A percentile compares a stretch with the other conserved stretches of the same genome.
These are phyloP conservation scores for Elysia crispata DNA, from an alignment of 2,888 invertebrate species.

Conservation along the genomic window DNA sequence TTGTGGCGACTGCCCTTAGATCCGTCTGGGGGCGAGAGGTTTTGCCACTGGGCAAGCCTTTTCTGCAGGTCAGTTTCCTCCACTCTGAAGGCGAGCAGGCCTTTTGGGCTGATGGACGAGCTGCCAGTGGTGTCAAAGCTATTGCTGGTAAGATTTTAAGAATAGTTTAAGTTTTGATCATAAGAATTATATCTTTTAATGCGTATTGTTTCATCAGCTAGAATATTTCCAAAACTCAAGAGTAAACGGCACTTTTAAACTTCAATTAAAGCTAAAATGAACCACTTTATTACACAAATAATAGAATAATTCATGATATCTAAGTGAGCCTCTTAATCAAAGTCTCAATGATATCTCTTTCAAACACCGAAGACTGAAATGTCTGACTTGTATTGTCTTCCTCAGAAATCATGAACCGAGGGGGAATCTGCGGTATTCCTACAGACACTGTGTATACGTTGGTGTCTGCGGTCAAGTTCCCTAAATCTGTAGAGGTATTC, in stretches of 20 bases:
- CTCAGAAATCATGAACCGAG: constrained; percentile 61
- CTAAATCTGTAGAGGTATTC: constrained; percentile 59
- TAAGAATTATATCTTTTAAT: too few relatives aligned
- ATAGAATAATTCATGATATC: too few relatives aligned
- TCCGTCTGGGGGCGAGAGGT: constrained; percentile 55
- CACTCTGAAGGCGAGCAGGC: constrained; percentile 56
- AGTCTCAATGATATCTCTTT: too few relatives aligned
- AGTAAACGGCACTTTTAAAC: too few relatives aligned
- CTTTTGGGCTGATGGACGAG: constrained; percentile 58
- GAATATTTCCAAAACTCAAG: too few relatives aligned
- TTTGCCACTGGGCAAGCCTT: constrained; percentile 58
- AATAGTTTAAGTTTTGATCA: background rate
- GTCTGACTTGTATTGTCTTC: background rate
- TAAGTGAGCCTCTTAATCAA: too few relatives aligned
- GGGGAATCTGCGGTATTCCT: constrained; percentile 63
- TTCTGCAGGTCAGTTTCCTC: constrained; percentile 61
- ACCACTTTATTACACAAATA: too few relatives aligned
- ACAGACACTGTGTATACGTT: constrained; percentile 63
- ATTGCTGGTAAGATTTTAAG: constrained; percentile 64
- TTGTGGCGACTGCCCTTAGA: constrained; percentile 54
- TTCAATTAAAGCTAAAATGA: too few relatives aligned
- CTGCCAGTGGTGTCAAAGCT: constrained; percentile 59
- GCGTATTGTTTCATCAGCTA: too few relatives aligned
- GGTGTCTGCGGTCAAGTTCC: constrained; percentile 61
- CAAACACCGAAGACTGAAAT: too few relatives aligned